phyloP scores from a whole-genome alignment of 2,113 vertebrate species.

The Catharus bicknelli region DNA sequence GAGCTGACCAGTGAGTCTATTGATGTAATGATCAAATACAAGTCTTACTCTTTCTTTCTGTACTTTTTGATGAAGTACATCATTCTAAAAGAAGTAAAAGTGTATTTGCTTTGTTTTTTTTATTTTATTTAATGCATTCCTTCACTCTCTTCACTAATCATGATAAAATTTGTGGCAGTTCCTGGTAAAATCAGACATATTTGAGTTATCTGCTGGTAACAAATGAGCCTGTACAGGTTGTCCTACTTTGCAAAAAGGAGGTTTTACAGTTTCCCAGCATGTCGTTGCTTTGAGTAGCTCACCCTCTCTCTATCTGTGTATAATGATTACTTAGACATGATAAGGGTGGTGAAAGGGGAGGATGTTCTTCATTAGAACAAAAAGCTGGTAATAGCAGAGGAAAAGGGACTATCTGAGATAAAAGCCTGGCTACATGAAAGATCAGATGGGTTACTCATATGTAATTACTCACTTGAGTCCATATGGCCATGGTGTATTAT shows the following conservation, averaged over 20 bases:
- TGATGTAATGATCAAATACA: not conserved
- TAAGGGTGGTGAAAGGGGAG: not conserved
- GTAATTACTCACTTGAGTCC: conserved; percentile 29
- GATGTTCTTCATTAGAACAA: conserved; percentile 48
- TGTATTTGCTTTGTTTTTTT: no score
- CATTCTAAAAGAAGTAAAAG: not conserved
- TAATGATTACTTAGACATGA: conserved; percentile 34
- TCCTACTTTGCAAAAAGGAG: not conserved
- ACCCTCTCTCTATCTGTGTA: not conserved
- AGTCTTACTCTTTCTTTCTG: not conserved
- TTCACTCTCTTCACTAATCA: not conserved
- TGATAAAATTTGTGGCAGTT: not conserved
- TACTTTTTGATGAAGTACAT: no score
- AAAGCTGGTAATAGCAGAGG: conserved; percentile 34
- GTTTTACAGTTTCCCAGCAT: not conserved
- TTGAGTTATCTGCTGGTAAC: not conserved
- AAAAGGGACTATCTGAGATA: conserved; percentile 38
- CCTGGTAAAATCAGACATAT: not conserved
- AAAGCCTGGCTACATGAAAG: conserved; percentile 39
- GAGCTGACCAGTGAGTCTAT: not conserved
- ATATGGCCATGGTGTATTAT: not conserved
- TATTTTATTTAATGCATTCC: fast-evolving
- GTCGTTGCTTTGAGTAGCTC: conserved; percentile 15
- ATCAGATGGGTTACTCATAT: conserved; percentile 45
- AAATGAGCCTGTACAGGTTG: not conserved